Evolutionary conservation across 1,140 invertebrate species (phyloP), one percentile per base, ranked within the genome.

Genomic region (Caenorhabditis elegans): DNA sequence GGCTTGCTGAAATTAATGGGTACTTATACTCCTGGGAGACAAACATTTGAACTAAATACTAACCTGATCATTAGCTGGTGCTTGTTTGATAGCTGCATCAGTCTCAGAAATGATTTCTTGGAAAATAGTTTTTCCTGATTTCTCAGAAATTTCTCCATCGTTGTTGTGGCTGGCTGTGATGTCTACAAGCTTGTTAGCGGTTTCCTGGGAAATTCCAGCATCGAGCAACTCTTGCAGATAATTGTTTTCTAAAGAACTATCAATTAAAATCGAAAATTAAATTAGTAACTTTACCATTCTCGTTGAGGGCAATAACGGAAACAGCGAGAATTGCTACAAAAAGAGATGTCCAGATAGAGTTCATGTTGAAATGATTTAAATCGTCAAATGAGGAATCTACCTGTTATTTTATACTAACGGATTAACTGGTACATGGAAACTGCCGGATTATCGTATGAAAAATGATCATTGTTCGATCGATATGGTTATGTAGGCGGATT

Each of bases 391-490:
- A 31, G 5, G 60, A 4, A 17, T 39, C n/a, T 24, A 22, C 31
- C 34, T 39, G 60, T n/a, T 39, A 39, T 70, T 70, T 70, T 70
- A 70, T 70, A 70, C 60, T 24, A 31, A 10, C 11, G 34, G 60
- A 70, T 70, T 70, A 70, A 31, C 60, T 26, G 28, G 28, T 36
- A 39, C 34, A 39, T 6, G 17, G 24, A n/a, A 60, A 60, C 31
- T 17, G 31, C n/a, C 8, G 55, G 55, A 60, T 60, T 60, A 60
- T 34, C 55, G 28, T 34, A n/a, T 60, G 28, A 70, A 31, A 70
- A 70, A 70, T 39, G 60, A 70, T 70, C 60, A 70, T 70, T 70
- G 60, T 70, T 70, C 60, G 60, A 24, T 43, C 60, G 60, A 70
- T 70, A 3, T 60, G 55, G 22, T 8, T 70, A 24, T 60, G 19